phyloP scores from a whole-genome alignment of 2,888 invertebrate genomes.

The Eumacrocentrus americanus region DNA sequence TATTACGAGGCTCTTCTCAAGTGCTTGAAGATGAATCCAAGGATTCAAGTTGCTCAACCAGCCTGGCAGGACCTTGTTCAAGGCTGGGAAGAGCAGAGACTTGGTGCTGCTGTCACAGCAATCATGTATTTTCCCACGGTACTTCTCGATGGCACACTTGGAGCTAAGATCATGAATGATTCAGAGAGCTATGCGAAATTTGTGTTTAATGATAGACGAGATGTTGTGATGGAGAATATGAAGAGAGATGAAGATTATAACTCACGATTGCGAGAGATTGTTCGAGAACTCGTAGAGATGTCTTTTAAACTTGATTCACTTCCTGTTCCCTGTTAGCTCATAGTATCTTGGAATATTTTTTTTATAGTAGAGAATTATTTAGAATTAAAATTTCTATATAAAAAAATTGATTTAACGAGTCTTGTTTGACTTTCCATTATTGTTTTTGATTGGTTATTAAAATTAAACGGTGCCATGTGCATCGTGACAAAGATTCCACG shows the following conservation, averaged over 20 bases:
- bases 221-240: conserved; percentile 43
- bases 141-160: conserved; percentile 44
- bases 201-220: conserved; percentile 41
- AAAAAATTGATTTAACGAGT: neutral
- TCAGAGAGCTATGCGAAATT: conserved; percentile 38
- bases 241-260: conserved; percentile 42
- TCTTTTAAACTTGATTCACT: conserved; percentile 39
- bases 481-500: too few relatives aligned
- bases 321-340: conserved; percentile 39
- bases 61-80: conserved; percentile 46
- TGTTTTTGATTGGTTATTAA: too few relatives aligned
- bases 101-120: conserved; percentile 48
- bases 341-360: neutral
- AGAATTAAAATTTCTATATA: too few relatives aligned
- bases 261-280: conserved; percentile 42
- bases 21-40: conserved; percentile 33
- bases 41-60: conserved; percentile 34
- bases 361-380: neutral
- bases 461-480: too few relatives aligned
- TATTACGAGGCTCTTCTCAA: conserved; percentile 62
- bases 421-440: too few relatives aligned
- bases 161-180: conserved; percentile 42
- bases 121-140: conserved; percentile 49
- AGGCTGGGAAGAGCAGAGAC: conserved; percentile 50
- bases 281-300: conserved; percentile 46